These are phyloP conservation scores for Pentalonia nigronervosa DNA, from an alignment of 1,140 invertebrate genomes.

Conservation along the genomic window DNA sequence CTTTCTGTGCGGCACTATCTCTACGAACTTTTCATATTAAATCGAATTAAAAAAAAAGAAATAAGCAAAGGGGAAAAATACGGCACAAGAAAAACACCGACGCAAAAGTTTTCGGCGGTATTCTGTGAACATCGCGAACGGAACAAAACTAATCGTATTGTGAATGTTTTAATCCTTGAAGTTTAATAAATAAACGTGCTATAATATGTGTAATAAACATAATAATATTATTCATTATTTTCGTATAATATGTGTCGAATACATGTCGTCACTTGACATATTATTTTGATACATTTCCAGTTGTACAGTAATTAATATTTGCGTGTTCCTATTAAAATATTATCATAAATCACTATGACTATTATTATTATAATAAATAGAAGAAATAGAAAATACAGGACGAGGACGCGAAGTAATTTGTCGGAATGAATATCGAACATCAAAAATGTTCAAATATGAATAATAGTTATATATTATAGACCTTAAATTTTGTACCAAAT, in stretches of 20 bases:
- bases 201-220: background rate
- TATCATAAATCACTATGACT: background rate
- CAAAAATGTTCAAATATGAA: background rate
- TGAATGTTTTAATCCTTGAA: conserved; percentile 11
- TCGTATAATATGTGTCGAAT: background rate
- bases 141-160: conserved; percentile 26
- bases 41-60: conserved; percentile 12
- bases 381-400: background rate
- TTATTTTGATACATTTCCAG: background rate
- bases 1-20: background rate
- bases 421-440: background rate
- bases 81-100: background rate
- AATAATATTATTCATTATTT: background rate
- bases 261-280: background rate
- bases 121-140: background rate
- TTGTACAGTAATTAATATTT: background rate
- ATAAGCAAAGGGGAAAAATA: background rate
- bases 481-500: background rate
- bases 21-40: conserved; percentile 33
- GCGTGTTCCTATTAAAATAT: background rate
- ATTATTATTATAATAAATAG: background rate
- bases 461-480: background rate
- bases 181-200: background rate
- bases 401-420: background rate
- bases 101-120: background rate